A percentile compares a stretch with the other conserved stretches of the same genome.
Evolutionary conservation across 2,797 vertebrate species (phyloP).

Genomic region (Hoplostethus atlanticus): DNA sequence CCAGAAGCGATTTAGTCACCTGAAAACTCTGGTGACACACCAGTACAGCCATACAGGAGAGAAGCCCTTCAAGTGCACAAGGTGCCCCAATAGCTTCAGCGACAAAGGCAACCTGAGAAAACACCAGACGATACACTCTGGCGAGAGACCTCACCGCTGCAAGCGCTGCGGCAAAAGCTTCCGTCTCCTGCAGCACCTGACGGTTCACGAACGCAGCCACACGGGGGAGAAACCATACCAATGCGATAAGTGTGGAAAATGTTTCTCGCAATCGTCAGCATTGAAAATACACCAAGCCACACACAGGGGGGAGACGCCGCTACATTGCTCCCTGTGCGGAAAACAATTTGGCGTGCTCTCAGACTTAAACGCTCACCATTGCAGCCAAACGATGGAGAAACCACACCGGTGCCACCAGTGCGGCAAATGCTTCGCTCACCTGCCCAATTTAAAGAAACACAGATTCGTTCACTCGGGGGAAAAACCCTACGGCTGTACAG

Average conservation of each 20-base stretch:
- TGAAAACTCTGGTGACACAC: constrained; percentile 11
- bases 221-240: constrained; percentile 19
- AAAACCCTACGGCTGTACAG: constrained; percentile 9
- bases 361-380: not conserved
- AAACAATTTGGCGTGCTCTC: accelerated
- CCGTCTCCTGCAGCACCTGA: constrained; percentile 28
- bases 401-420: constrained; percentile 31
- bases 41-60: constrained; percentile 39
- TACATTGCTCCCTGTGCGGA: not conserved
- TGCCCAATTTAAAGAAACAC: constrained; percentile 20
- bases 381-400: not conserved
- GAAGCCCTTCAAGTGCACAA: constrained; percentile 33
- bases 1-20: constrained; percentile 8
- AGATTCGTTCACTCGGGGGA: constrained; percentile 29
- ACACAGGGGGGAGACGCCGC: not conserved
- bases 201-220: constrained; percentile 29
- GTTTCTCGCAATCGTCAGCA: accelerated
- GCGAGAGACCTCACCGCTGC: constrained; percentile 44
- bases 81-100: constrained; percentile 40
- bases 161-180: constrained; percentile 28
- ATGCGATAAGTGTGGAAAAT: constrained; percentile 27
- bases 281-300: not conserved
- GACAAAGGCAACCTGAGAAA: constrained; percentile 36
- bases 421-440: constrained; percentile 31
- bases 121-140: constrained; percentile 33